Evolutionary conservation across 2,797 vertebrate genomes (phyloP), one percentile per base, ranked within the genome.

Genomic region (Poliocrania exsul): DNA sequence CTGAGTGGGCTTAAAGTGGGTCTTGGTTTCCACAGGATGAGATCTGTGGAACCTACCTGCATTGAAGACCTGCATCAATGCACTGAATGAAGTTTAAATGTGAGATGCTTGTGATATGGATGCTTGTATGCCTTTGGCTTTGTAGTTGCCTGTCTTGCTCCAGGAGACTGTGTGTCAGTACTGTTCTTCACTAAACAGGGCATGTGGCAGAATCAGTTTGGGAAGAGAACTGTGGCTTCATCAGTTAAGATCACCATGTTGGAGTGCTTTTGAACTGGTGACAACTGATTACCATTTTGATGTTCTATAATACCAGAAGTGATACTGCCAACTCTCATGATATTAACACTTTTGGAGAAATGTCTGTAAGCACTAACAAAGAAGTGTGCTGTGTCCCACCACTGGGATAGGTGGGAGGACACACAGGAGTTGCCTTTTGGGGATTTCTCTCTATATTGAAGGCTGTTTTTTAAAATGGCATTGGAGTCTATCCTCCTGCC

Each of bases 361-460:
- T 25, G 29, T 38, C 49, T 60, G 44, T 23, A 85, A 67, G 64
- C 60, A 15, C 42, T 80, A 56, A 56, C 1, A 4, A 37, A 66
- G 70, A 35, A 21, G 11, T 25, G 11, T 50, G 66, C 46, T 79
- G 42, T 1, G 2, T 69, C 23, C 54, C 44, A 66, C 79, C 58
- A 40, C 19, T 0, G 0, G 60, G 40, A 1, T 42, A 67, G 54
- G 37, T 40, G 33, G 28, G 40, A 78, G 61, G 61, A 62, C n/a
- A 65, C 20, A 11, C 6, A 47, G 53, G 25, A 74, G 24, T 64
- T 83, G 9, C 11, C 18, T 73, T 56, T 35, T 33, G 40, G 57
- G 33, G 37, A 49, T 71, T 93, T 71, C 0, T 3, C 25, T 82
- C 33, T 42, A 2, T 77, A 28, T 6, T 25, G 62, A 72, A 65